Conservation (phyloP, 2,797 vertebrate species). For the Pangasius macronema region DNA sequence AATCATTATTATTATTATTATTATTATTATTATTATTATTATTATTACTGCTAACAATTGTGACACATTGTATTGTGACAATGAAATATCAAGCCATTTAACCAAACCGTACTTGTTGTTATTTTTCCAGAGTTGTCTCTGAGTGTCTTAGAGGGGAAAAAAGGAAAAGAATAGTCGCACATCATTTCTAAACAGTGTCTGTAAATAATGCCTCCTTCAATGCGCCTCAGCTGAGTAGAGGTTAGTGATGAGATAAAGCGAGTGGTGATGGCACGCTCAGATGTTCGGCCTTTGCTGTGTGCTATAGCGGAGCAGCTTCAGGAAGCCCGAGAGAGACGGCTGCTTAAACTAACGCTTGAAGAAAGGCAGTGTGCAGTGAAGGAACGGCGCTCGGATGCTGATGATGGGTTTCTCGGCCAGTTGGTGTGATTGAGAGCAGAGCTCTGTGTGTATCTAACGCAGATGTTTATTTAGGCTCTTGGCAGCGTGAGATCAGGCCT, state of each 20-base stretch:
- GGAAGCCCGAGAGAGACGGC: not conserved
- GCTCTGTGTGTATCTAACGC: not conserved
- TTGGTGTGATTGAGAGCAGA: slow-evolving; percentile 2
- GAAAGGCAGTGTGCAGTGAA: not conserved
- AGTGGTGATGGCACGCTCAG: not conserved
- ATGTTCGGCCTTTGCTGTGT: not conserved
- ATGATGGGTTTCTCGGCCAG: not conserved
- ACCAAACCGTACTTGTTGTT: not conserved
- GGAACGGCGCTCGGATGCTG: not conserved
- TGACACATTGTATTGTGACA: not conserved
- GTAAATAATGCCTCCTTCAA: not conserved
- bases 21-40: slow-evolving; percentile 4
- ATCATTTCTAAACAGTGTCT: not conserved
- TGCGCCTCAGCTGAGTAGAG: not conserved
- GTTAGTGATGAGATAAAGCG: not conserved
- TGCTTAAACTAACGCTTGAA: not conserved
- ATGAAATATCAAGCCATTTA: not conserved
- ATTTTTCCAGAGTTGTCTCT: not conserved
- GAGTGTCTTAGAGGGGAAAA: no score
- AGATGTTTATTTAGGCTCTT: slow-evolving; percentile 17
- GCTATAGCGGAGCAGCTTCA: not conserved
- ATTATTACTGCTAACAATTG: not conserved
- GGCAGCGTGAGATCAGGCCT: slow-evolving; percentile 13
- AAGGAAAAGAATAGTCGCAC: not conserved
- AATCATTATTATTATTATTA: not conserved